Evolutionary conservation across 2,113 vertebrate species (phyloP).

Genomic region (Chionis minor): DNA sequence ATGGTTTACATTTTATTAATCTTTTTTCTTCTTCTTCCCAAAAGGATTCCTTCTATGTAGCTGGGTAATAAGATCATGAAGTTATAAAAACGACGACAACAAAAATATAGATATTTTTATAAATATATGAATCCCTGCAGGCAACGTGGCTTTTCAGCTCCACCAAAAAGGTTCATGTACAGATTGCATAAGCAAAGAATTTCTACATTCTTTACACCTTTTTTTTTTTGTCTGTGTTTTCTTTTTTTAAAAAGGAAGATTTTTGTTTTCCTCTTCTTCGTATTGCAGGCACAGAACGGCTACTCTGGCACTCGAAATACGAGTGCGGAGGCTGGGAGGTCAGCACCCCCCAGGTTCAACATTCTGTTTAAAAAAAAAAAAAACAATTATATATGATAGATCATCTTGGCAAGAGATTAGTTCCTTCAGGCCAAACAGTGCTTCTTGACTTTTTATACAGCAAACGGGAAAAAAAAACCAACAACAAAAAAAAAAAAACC

Average conservation of each 20-base stretch:
- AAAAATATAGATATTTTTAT: conserved; percentile 69
- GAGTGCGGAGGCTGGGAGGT: neutral
- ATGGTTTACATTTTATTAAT: neutral
- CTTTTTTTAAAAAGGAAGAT: neutral
- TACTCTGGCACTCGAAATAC: conserved; percentile 33
- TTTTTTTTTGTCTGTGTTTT: neutral
- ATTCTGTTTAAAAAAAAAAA: conserved; percentile 5
- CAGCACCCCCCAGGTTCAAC: conserved; percentile 30
- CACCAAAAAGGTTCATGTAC: conserved; percentile 70
- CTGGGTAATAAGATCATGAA: conserved; percentile 34
- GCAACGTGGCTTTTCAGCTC: conserved; percentile 65
- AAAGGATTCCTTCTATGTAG: conserved; percentile 42
- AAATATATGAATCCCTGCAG: conserved; percentile 69
- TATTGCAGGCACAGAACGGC: conserved; percentile 69
- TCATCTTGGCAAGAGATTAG: conserved; percentile 66
- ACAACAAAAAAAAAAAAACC: neutral
- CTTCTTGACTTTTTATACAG: conserved; percentile 71
- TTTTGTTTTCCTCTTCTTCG: conserved; percentile 34
- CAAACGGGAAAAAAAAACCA: conserved; percentile 11
- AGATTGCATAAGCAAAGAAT: conserved; percentile 66
- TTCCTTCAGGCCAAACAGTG: conserved; percentile 75
- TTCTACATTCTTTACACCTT: conserved; percentile 68
- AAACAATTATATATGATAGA: conserved; percentile 13
- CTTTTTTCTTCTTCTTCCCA: neutral
- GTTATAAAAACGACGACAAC: conserved; percentile 78